These are phyloP conservation scores for Eilema depressum DNA, from an alignment of 2,888 invertebrate genomes.

Conservation along the genomic window DNA sequence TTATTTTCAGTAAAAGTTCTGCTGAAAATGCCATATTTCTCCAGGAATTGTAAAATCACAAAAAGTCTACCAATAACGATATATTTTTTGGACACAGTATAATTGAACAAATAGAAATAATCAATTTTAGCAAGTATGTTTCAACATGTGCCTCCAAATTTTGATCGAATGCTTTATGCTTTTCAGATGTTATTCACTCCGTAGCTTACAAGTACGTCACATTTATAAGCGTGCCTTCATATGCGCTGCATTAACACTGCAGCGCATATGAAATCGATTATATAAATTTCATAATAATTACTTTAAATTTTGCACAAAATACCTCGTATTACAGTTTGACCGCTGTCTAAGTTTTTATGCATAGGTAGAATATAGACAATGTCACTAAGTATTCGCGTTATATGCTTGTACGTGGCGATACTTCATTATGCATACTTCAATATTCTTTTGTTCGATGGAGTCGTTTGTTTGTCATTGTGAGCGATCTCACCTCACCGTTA, in stretches of 20 bases:
- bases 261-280: background rate
- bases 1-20: background rate
- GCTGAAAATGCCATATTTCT: background rate
- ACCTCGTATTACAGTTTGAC: no score
- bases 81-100: background rate
- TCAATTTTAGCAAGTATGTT: background rate
- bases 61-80: no score
- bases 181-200: background rate
- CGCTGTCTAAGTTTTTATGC: no score
- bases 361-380: background rate
- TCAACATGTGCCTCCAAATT: background rate
- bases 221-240: background rate
- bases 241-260: no score
- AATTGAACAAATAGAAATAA: background rate
- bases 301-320: background rate
- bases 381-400: background rate
- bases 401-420: constrained; percentile 23
- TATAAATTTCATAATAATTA: background rate
- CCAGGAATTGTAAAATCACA: background rate
- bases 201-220: background rate
- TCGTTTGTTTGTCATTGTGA: constrained; percentile 49
- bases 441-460: constrained; percentile 50
- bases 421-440: constrained; percentile 46
- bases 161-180: background rate
- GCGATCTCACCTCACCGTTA: constrained; percentile 45